Evolutionary conservation across 2,888 invertebrate genomes (phyloP).

Genomic region (Hipparchia semele): DNA sequence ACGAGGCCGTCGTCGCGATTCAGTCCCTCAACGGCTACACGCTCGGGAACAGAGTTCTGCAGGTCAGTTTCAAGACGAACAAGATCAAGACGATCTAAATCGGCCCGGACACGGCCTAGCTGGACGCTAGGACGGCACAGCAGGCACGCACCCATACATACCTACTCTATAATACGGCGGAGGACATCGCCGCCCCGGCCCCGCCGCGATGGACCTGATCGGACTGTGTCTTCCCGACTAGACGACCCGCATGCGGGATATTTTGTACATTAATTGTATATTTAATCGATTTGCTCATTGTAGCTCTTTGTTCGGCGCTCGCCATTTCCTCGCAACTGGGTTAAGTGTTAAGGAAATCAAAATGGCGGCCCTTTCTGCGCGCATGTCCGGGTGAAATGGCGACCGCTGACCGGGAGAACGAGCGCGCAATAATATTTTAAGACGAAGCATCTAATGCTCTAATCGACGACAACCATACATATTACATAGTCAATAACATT

Average conservation of each 20-base stretch:
- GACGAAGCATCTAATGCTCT: slow-evolving; percentile 69
- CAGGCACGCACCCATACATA: slow-evolving; percentile 81
- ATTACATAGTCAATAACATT: slow-evolving; percentile 79
- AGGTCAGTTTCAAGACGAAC: slow-evolving; percentile 96
- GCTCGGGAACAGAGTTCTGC: slow-evolving; percentile 94
- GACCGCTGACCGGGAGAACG: slow-evolving; percentile 56
- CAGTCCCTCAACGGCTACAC: slow-evolving; percentile 96
- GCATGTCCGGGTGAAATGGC: slow-evolving; percentile 72
- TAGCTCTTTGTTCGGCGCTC: slow-evolving; percentile 65
- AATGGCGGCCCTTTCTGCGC: slow-evolving; percentile 66
- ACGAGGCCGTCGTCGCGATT: slow-evolving; percentile 95
- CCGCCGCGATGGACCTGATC: slow-evolving; percentile 46
- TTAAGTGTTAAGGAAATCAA: slow-evolving; percentile 76
- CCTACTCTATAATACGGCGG: slow-evolving; percentile 42
- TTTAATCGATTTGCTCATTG: slow-evolving; percentile 62
- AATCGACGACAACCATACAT: slow-evolving; percentile 65
- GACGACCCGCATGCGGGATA: slow-evolving; percentile 50
- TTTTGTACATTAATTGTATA: slow-evolving; percentile 67
- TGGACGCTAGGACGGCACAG: slow-evolving; percentile 80
- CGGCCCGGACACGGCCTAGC: slow-evolving; percentile 69
- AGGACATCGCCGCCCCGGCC: slow-evolving; percentile 42
- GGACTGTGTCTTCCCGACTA: slow-evolving; percentile 58
- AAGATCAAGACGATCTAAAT: slow-evolving; percentile 89
- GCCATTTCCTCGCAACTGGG: slow-evolving; percentile 65
- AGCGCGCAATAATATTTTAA: slow-evolving; percentile 71